phyloP scores from a whole-genome alignment of 1,140 invertebrate species.

The Nasonia giraulti region DNA sequence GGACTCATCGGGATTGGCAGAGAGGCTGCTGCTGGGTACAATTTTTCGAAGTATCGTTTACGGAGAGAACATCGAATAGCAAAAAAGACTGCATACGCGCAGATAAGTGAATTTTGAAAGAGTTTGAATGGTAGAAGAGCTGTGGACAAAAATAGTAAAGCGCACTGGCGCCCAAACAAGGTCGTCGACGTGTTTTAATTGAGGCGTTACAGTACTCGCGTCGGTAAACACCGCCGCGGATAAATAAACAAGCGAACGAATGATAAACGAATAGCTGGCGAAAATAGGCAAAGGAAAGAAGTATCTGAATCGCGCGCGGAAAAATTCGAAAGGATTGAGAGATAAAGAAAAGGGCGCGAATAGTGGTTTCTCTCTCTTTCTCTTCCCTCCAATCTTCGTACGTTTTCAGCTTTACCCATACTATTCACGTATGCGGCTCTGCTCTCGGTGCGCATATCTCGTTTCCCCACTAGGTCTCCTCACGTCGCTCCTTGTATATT shows the following conservation, averaged over 20 bases:
- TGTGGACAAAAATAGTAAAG: no score
- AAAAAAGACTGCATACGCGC: no score
- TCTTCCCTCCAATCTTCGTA: constrained; percentile 11
- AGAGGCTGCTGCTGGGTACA: no score
- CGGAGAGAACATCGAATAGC: no score
- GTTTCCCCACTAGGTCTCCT: constrained; percentile 30
- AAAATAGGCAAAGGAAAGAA: neutral
- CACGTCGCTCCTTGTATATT: constrained; percentile 27
- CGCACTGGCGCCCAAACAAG: no score
- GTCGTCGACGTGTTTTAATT: neutral
- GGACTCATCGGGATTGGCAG: no score
- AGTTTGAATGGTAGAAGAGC: no score
- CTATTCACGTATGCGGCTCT: neutral
- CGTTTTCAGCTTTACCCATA: constrained; percentile 29
- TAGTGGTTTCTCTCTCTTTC: constrained; percentile 20
- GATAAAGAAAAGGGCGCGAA: neutral
- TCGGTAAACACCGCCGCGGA: neutral
- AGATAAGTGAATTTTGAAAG: no score
- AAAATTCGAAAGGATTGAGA: neutral
- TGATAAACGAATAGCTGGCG: no score
- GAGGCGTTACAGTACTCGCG: neutral
- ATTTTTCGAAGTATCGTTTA: no score
- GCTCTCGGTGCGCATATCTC: constrained; percentile 29
- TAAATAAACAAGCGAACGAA: constrained; percentile 6
- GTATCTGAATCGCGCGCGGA: neutral